These are phyloP conservation scores for Synergus itoensis DNA, from an alignment of 2,888 invertebrate species.

Conservation along the genomic window DNA sequence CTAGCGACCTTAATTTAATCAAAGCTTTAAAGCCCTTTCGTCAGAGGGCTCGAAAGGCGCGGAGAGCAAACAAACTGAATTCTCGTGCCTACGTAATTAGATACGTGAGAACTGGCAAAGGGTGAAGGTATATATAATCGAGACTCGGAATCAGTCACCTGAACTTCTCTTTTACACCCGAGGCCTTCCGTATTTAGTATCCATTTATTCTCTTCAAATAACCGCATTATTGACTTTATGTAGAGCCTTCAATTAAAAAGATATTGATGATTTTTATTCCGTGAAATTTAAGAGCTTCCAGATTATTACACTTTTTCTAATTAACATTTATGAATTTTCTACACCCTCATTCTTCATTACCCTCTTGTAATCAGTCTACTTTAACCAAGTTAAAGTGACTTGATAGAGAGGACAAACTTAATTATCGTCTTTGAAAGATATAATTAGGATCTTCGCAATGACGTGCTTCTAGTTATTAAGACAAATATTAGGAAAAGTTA, in stretches of 20 bases:
- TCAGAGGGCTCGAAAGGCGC: neutral
- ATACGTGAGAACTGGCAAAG: constrained; percentile 24
- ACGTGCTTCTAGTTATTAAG: neutral
- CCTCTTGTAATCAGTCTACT: constrained; percentile 11
- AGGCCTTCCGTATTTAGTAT: neutral
- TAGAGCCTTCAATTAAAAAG: neutral
- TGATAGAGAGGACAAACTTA: constrained; percentile 6
- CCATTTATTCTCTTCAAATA: neutral
- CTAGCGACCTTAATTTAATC: constrained; percentile 9
- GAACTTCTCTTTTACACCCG: constrained; percentile 2
- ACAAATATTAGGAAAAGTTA: neutral
- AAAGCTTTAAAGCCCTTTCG: neutral
- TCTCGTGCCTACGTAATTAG: constrained; percentile 19
- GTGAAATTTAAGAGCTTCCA: neutral
- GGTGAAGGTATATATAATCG: constrained; percentile 17
- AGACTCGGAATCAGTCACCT: constrained; percentile 19
- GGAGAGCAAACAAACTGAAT: neutral
- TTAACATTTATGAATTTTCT: constrained; percentile 1
- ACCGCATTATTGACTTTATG: neutral
- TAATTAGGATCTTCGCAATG: constrained; percentile 22
- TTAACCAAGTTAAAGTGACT: neutral
- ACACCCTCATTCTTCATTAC: neutral
- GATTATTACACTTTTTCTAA: neutral
- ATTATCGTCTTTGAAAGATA: constrained; percentile 25
- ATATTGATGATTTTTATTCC: neutral